Evolutionary conservation across 2,797 vertebrate species (phyloP).

Genomic region (Coranthus polyacanthus): DNA sequence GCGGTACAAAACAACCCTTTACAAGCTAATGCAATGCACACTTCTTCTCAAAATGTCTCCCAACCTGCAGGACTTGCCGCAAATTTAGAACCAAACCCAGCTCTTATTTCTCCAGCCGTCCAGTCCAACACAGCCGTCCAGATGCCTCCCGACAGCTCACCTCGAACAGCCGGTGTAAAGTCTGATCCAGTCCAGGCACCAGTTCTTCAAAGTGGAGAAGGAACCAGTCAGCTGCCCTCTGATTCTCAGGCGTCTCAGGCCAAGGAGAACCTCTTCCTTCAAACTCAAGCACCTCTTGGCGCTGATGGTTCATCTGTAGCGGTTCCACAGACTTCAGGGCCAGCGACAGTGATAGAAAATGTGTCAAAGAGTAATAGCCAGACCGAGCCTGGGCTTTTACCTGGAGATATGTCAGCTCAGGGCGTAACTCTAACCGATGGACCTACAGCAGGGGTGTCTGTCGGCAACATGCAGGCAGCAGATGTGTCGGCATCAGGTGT

Average conservation of each 20-base stretch:
- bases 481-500: slow-evolving; percentile 16
- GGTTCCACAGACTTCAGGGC: slow-evolving; percentile 10
- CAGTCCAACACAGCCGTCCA: slow-evolving; percentile 28
- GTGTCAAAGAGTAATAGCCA: slow-evolving; percentile 50
- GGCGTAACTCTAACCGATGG: slow-evolving; percentile 20
- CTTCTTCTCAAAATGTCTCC: slow-evolving; percentile 1
- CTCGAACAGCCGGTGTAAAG: slow-evolving; percentile 13
- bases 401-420: background rate
- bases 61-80: slow-evolving; percentile 15
- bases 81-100: slow-evolving; percentile 26
- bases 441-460: slow-evolving; percentile 4
- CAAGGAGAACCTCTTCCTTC: slow-evolving; percentile 19
- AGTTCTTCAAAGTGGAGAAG: slow-evolving; percentile 16
- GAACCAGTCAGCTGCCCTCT: background rate
- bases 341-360: slow-evolving; percentile 47
- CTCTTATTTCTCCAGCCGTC: slow-evolving; percentile 1
- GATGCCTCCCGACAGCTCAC: slow-evolving; percentile 18
- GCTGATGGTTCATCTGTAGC: slow-evolving; percentile 5
- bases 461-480: slow-evolving; percentile 26
- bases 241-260: slow-evolving; percentile 16
- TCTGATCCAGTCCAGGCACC: slow-evolving; percentile 25
- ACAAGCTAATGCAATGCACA: background rate
- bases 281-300: slow-evolving; percentile 1
- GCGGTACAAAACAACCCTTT: too few relatives aligned
- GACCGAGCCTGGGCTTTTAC: background rate